Base-by-base conservation (phyloP, 92 coral and sea anemone species). In the Epizoanthus fatuus region DNA sequence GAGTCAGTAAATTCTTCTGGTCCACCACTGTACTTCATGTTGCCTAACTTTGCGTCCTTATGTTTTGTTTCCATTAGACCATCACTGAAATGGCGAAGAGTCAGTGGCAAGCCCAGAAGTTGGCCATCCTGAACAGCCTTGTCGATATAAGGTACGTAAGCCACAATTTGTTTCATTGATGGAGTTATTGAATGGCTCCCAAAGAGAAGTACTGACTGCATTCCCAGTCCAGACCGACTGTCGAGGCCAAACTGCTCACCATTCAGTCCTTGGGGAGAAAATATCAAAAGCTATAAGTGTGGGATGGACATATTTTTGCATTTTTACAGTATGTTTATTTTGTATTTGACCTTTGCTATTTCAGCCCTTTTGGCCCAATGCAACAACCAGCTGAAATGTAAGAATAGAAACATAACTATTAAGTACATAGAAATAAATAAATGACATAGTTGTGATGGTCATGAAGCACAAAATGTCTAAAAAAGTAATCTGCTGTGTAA, bases 51-150 rank as follows among this genome's bases (percentile, higher is more conserved):
- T 49, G 80, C 63, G 60, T 7, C 39, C 59, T 78, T 79, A 38
- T 90, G 86, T 17, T 76, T 85, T 6, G 92, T 89, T 35, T 89
- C 92, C 86, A 89, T 84, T 4, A 79, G 66, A 51, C 69, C 89
- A 84, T 89, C 89, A 35, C 74, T 67, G 70, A 84, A 75, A 63
- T 75, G 69, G 10, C 45, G 78, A 69, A 89, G 47, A 11, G 89
- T 84, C 49, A 89, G 53, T 17, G 92, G 92, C 22, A 84, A 63
- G 55, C 92, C 92, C 51, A 84, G 62, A 55, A 62, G 55, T 56
- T 35, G 44, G 37, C 87, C 93, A 89, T 85, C 93, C 42, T 79
- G 29, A 14, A 69, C 74, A 8, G 88, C 91, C 66, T 88, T 84
- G 53, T 88, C 88, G 37, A 89, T 76, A 35, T 63, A 84, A 12